Conservation (phyloP, 2,113 vertebrate species). For the Neotoma lepida region DNA sequence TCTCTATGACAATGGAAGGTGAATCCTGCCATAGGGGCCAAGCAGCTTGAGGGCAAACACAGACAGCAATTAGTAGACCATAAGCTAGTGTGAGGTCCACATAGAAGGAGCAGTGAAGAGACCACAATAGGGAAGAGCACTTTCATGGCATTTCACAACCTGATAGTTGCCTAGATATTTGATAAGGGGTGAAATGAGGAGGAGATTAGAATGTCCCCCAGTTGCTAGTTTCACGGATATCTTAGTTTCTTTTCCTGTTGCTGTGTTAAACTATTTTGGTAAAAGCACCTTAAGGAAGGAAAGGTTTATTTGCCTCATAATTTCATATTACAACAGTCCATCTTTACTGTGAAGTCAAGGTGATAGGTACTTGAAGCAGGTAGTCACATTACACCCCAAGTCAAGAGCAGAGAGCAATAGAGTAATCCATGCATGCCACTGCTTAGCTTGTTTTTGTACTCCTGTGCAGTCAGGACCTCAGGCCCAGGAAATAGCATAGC, state of each 20-base stretch:
- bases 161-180: background rate
- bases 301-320: background rate
- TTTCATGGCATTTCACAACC: background rate
- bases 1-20: no score
- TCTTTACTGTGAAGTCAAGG: background rate
- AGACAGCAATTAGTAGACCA: accelerated
- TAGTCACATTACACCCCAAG: background rate
- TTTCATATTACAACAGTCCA: background rate
- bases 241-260: background rate
- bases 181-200: background rate
- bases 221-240: background rate
- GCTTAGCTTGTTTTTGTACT: background rate
- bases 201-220: accelerated
- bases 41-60: accelerated
- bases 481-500: background rate
- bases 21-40: background rate
- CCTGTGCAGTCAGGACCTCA: no score
- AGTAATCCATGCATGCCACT: background rate
- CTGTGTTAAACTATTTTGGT: background rate
- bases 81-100: no score
- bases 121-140: accelerated
- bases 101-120: background rate
- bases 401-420: background rate
- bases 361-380: background rate
- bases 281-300: background rate